phyloP scores from a whole-genome alignment of 2,797 vertebrate species.

The Perodicticus potto region DNA sequence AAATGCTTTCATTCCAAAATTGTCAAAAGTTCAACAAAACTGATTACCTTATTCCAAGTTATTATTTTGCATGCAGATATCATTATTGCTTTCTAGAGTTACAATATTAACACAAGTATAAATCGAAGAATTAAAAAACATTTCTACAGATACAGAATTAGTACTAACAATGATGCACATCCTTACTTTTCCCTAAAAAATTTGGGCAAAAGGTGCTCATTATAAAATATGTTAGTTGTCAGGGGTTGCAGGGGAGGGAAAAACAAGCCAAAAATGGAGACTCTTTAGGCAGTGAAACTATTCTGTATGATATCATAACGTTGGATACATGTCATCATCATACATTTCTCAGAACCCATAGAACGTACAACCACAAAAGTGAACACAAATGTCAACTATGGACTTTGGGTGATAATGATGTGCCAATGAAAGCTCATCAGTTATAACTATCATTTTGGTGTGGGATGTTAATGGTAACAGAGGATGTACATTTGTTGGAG shows the following conservation, averaged over 20 bases:
- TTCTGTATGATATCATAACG: not conserved
- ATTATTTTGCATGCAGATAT: too few species aligned
- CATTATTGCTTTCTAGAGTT: too few species aligned
- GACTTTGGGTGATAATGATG: not conserved
- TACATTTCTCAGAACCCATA: not conserved
- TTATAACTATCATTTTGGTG: not conserved
- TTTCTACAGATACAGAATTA: too few species aligned
- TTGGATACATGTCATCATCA: not conserved
- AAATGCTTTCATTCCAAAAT: too few species aligned
- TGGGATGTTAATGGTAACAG: not conserved
- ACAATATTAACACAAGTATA: too few species aligned
- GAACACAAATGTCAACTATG: not conserved
- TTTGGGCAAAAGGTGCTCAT: too few species aligned
- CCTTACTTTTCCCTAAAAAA: too few species aligned
- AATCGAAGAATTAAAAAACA: too few species aligned
- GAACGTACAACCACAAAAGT: not conserved
- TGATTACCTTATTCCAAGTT: too few species aligned
- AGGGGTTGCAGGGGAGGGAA: not conserved
- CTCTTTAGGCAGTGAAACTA: not conserved
- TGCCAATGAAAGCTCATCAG: not conserved
- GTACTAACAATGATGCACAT: too few species aligned
- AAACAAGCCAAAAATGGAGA: not conserved
- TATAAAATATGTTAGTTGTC: not conserved
- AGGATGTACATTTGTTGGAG: not conserved
- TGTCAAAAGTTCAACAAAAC: too few species aligned